Evolutionary conservation across 2,797 vertebrate genomes (phyloP), one percentile per base, ranked within the genome.

Genomic region (Manis crassicaudata): DNA sequence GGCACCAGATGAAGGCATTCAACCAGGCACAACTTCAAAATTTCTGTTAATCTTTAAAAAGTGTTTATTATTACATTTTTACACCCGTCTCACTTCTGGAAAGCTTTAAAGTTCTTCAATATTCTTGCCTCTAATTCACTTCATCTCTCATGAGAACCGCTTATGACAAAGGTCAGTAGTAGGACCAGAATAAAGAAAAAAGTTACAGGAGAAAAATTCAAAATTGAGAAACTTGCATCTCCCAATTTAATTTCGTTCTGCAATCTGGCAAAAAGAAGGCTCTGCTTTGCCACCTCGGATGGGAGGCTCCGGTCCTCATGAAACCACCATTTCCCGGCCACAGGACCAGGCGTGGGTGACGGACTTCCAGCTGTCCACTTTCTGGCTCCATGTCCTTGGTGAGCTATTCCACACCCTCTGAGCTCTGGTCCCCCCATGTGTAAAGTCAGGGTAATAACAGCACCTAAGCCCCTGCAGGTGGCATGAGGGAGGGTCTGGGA

Each of bases 211-310:
- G 90, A 70, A 89, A 60, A 89, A n/a, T n/a, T 82, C 52, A 76
- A 43, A 81, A 46, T 2, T 0, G 2, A 72, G 67, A 46, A 29
- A 25, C 12, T 2, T 4, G 6, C 50, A 9, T 21, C 65, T 17
- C 6, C 63, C 12, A 4, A 21, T 29, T 18, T 23, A 27, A 29
- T 9, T 73, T 79, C 62, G 80, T 29, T 25, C 67, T 23, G 25
- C 10, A 1, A 7, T 35, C 1, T 7, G 50, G 14, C 67, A 35
- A 29, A 43, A 79, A 5, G 13, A 4, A 56, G 68, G 56, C 62
- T 25, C 1, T 1, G 35, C 21, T 18, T n/a, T 3, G n/a, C 3
- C 0, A 3, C 2, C 35, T 50, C 13, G 0, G 4, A 20, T 0
- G 7, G 62, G 52, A 23, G 1, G 5, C 35, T 13, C 8, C 0